phyloP scores from a whole-genome alignment of 2,113 vertebrate species.

The Archilochus colubris region DNA sequence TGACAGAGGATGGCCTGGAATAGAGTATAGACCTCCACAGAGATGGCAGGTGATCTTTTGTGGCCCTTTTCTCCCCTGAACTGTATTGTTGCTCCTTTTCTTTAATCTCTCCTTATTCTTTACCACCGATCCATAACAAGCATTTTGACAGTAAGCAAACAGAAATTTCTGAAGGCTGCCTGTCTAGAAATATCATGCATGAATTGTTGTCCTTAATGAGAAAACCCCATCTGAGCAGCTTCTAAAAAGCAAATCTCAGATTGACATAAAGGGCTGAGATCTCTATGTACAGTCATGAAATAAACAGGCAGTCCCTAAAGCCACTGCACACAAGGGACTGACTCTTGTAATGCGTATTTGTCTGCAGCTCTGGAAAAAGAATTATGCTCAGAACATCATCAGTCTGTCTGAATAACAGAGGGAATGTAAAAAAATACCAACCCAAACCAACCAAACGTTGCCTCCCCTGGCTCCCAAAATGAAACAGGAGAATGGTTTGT shows the following conservation, averaged over 20 bases:
- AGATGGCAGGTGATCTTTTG: neutral
- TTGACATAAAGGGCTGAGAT: neutral
- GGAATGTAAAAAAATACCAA: neutral
- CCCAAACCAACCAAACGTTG: neutral
- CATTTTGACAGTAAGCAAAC: neutral
- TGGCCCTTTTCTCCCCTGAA: neutral
- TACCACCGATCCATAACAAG: neutral
- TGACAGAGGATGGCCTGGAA: neutral
- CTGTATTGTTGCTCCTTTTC: neutral
- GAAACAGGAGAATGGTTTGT: neutral
- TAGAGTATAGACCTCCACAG: neutral
- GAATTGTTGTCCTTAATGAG: neutral
- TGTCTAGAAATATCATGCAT: neutral
- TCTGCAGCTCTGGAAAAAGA: neutral
- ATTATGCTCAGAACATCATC: neutral
- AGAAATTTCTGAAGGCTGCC: neutral
- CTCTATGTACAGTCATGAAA: neutral
- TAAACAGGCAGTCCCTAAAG: neutral
- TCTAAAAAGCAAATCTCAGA: neutral
- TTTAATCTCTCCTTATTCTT: neutral
- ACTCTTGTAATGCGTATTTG: neutral
- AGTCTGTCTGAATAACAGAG: neutral
- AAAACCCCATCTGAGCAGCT: neutral
- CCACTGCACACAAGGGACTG: neutral
- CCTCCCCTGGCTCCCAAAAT: neutral